Conservation (phyloP, 2,113 vertebrate genomes). For the Gallinago media region DNA sequence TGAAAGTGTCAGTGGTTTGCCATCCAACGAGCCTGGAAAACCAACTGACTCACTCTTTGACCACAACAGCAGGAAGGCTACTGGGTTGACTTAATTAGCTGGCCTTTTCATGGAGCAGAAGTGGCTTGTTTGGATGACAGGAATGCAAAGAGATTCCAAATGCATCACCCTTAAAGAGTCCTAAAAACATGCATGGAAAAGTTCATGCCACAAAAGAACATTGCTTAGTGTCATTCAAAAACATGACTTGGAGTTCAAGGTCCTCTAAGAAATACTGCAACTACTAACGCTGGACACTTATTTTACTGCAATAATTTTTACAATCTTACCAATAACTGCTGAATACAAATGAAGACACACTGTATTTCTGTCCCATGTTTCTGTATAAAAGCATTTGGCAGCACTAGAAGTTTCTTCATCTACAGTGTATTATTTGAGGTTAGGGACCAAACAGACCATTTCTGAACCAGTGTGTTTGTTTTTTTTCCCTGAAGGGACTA, state of each 20-base stretch:
- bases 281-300: neutral
- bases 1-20: constrained; percentile 37
- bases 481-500: neutral
- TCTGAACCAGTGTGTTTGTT: neutral
- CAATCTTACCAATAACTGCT: neutral
- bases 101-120: neutral
- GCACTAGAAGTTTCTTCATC: neutral
- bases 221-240: neutral
- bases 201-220: neutral
- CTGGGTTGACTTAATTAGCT: neutral
- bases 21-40: constrained; percentile 3
- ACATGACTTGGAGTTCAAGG: neutral
- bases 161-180: neutral
- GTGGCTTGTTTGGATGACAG: neutral
- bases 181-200: neutral
- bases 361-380: neutral
- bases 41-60: constrained; percentile 4
- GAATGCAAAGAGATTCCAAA: neutral
- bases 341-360: too few species aligned
- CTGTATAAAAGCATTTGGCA: neutral
- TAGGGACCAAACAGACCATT: neutral
- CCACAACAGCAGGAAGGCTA: neutral
- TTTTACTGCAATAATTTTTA: neutral
- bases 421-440: too few species aligned
- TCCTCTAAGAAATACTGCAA: neutral